Evolutionary conservation across 2,797 vertebrate species (phyloP).

Genomic region (Enteromius radiatus): DNA sequence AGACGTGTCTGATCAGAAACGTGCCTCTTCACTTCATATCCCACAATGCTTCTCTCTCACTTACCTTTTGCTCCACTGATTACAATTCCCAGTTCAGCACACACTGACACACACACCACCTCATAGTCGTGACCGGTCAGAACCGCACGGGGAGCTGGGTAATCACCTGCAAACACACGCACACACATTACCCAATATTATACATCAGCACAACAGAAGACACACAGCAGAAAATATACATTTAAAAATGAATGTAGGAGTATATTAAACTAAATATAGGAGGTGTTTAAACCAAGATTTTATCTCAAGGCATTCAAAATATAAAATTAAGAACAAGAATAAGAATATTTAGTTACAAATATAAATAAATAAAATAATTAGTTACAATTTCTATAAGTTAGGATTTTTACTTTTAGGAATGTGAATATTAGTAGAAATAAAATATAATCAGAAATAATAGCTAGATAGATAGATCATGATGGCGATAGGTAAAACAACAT

Average conservation of each 20-base stretch:
- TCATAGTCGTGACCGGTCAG: constrained; percentile 96
- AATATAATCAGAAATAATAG: neutral
- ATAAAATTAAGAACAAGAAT: neutral
- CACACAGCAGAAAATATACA: neutral
- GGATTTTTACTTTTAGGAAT: neutral
- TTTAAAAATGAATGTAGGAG: neutral
- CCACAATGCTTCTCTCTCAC: constrained; percentile 54
- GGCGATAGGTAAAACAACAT: neutral
- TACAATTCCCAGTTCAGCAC: constrained; percentile 95
- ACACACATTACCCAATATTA: neutral
- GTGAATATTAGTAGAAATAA: neutral
- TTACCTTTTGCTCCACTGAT: constrained; percentile 99
- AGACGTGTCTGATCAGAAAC: neutral
- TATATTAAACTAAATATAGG: neutral
- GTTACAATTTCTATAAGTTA: no score
- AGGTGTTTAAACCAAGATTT: neutral
- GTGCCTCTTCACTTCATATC: neutral
- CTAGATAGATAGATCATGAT: neutral
- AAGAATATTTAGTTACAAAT: neutral
- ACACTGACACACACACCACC: constrained; percentile 96
- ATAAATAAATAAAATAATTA: no score
- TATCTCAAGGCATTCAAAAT: neutral
- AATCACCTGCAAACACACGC: constrained; percentile 83
- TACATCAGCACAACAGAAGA: neutral
- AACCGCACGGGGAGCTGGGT: constrained; percentile 93